Evolutionary conservation across 2,888 invertebrate genomes (phyloP), one percentile per base, ranked within the genome.

Genomic region (Drosophila eohydei): DNA sequence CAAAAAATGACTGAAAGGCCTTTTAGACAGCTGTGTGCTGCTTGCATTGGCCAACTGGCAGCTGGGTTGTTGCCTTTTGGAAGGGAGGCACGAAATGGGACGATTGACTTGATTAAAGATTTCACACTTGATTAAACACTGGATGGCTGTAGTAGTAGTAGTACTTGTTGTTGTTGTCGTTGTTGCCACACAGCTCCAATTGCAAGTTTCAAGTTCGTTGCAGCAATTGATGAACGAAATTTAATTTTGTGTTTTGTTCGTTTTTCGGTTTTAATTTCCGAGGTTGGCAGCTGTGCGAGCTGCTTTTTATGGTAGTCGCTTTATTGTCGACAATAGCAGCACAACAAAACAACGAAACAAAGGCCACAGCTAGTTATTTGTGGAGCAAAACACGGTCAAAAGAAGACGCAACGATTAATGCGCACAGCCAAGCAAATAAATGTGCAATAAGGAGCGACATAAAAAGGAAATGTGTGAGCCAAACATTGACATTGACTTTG

Each of bases 121-220:
- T 86, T 84, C 83, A 86, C 83, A 84, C 83, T 83, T 86, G 87
- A 86, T 86, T 84, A 81, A 80, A 66, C 81, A 78, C 50, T 59
- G 69, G 64, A 60, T 48, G 30, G 16, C 48, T 16, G 48, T 16
- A 48, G 48, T 16, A 16, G 21, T 40, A 26, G 43, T 11, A 41
- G 32, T 34, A 7, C 32, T 16, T 12, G n/a, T 30, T n/a, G n/a
- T 21, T 55, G 44, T 14, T 54, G 21, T 14, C 60, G 51, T 21
- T 71, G 21, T 9, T 59, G 56, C 28, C 44, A n/a, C 56, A 54
- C 51, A 73, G 74, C 59, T 67, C 51, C 74, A 69, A 65, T 70
- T 72, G 70, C 77, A 73, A 71, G 72, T 78, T 67, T 75, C 81
- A 81, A 81, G 78, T 80, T 80, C 75, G 63, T 50, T 69, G 71